phyloP scores from a whole-genome alignment of 1,140 invertebrate genomes.

The Aphidius gifuensis region DNA sequence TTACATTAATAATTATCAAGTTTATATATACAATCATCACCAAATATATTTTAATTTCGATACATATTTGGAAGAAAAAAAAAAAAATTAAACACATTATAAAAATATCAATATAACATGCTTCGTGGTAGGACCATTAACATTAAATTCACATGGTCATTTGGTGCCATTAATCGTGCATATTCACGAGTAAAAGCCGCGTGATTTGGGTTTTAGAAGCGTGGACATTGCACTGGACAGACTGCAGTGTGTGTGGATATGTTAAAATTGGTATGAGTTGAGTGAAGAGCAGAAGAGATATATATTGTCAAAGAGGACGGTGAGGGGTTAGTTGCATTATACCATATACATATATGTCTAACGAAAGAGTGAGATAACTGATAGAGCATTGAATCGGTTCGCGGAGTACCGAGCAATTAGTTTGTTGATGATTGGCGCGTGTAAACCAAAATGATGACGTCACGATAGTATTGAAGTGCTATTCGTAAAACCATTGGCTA shows the following conservation, averaged over 20 bases:
- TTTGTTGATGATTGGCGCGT: constrained; percentile 49
- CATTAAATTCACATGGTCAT: constrained; percentile 15
- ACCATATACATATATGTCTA: constrained; percentile 26
- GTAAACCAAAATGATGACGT: constrained; percentile 52
- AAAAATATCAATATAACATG: constrained; percentile 13
- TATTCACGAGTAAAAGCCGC: constrained; percentile 39
- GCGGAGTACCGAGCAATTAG: constrained; percentile 49
- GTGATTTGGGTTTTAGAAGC: constrained; percentile 33
- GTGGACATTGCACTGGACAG: background rate
- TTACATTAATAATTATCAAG: too few species aligned
- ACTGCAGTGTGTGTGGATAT: constrained; percentile 3
- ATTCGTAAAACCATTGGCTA: constrained; percentile 10
- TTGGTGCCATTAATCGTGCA: constrained; percentile 40
- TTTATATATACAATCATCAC: too few species aligned
- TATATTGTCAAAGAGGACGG: background rate
- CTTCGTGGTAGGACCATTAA: constrained; percentile 17
- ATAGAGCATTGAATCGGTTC: constrained; percentile 46
- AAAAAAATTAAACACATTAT: background rate
- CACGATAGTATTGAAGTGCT: constrained; percentile 23
- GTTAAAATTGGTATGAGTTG: constrained; percentile 2
- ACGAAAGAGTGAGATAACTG: constrained; percentile 31
- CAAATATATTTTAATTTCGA: background rate
- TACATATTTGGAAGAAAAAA: constrained; percentile 4
- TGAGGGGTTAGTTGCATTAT: constrained; percentile 25
- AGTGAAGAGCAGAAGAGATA: constrained; percentile 2